These are phyloP conservation scores for Colletes collaris DNA, from an alignment of 2,888 invertebrate genomes.

Conservation along the genomic window DNA sequence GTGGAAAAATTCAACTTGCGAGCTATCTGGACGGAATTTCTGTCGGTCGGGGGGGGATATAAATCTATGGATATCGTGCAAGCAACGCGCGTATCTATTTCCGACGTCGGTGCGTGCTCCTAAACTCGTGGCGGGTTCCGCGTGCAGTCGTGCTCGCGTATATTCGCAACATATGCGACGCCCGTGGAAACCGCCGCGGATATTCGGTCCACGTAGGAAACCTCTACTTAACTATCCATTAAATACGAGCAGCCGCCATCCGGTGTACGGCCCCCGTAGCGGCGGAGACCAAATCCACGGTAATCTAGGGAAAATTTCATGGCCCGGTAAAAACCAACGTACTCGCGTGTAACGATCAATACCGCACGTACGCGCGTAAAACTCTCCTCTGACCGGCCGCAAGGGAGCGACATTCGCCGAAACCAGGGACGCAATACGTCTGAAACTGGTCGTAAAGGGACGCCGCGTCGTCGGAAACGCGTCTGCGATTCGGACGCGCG, in stretches of 20 bases:
- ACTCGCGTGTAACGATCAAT: constrained; percentile 60
- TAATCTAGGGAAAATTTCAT: constrained; percentile 72
- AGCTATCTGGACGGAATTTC: no score
- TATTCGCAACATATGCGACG: constrained; percentile 67
- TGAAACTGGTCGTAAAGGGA: constrained; percentile 49
- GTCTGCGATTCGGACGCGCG: background rate
- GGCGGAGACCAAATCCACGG: constrained; percentile 60
- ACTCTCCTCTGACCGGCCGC: constrained; percentile 50
- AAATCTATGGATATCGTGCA: background rate
- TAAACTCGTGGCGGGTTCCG: constrained; percentile 27
- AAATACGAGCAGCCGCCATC: constrained; percentile 73
- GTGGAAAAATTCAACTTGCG: no score
- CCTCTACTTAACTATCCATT: constrained; percentile 81
- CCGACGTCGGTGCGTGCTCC: constrained; percentile 20
- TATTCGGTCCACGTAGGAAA: constrained; percentile 79
- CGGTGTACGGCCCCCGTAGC: constrained; percentile 44
- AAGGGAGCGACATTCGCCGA: constrained; percentile 48
- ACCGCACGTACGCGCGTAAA: constrained; percentile 55
- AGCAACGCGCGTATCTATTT: constrained; percentile 18
- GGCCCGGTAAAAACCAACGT: constrained; percentile 55
- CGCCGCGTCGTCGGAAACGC: constrained; percentile 22
- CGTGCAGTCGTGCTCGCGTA: background rate
- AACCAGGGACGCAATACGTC: constrained; percentile 19
- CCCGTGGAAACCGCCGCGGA: constrained; percentile 41
- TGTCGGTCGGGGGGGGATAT: no score